phyloP scores from a whole-genome alignment of 2,797 vertebrate genomes.

The Spheniscus humboldti region DNA sequence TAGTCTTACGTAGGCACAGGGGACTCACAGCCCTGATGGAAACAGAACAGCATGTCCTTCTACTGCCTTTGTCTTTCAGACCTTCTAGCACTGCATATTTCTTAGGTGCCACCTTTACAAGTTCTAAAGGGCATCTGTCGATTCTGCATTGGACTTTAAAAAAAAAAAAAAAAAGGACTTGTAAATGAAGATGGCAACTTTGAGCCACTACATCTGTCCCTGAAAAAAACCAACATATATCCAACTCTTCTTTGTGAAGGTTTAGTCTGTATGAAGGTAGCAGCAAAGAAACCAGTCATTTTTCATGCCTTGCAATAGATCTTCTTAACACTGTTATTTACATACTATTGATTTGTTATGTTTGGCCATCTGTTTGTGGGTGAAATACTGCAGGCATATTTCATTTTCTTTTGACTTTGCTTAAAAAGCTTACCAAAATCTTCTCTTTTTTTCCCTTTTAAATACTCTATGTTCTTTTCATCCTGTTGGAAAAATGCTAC shows the following conservation, averaged over 20 bases:
- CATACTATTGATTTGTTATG: constrained; percentile 70
- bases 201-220: constrained; percentile 9
- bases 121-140: background rate
- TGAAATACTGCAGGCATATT: constrained; percentile 46
- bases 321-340: constrained; percentile 60
- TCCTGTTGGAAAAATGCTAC: background rate
- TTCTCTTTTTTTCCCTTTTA: background rate
- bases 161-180: background rate
- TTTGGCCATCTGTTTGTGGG: constrained; percentile 69
- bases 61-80: background rate
- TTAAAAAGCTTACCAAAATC: constrained; percentile 46
- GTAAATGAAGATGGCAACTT: constrained; percentile 25
- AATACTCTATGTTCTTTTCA: constrained; percentile 3
- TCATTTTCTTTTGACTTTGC: constrained; percentile 34
- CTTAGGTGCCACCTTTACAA: background rate
- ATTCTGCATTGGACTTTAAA: background rate
- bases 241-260: constrained; percentile 4
- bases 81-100: background rate
- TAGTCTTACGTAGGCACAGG: background rate
- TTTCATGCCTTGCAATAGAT: constrained; percentile 47
- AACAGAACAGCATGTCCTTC: background rate
- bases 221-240: constrained; percentile 23
- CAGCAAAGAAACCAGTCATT: constrained; percentile 52
- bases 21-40: background rate
- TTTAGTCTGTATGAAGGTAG: constrained; percentile 31